Evolutionary conservation across 2,888 invertebrate genomes (phyloP).

Genomic region (Imbricaverruca yamaguchii): DNA sequence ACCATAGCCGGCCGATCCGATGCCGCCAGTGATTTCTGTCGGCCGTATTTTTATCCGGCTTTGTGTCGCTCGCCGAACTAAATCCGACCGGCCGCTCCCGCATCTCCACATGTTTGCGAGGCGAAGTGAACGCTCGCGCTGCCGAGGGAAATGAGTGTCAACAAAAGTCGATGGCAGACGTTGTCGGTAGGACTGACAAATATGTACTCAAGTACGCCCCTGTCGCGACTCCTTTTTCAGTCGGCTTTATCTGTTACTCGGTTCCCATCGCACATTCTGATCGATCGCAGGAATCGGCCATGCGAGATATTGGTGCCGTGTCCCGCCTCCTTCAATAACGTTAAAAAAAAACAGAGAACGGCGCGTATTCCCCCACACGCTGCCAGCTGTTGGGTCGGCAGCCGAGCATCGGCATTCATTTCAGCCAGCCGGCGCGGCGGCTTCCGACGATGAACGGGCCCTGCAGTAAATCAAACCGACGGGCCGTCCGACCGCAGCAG

Average conservation of each 20-base stretch:
- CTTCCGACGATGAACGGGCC: neutral
- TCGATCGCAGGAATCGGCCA: neutral
- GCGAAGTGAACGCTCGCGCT: neutral
- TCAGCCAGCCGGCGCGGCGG: neutral
- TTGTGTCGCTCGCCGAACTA: neutral
- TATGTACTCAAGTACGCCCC: slow-evolving; percentile 9
- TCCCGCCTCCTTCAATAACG: slow-evolving; percentile 14
- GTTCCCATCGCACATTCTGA: neutral
- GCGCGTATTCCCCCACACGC: slow-evolving; percentile 8
- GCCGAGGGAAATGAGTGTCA: neutral
- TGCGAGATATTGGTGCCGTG: neutral
- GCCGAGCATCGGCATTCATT: neutral
- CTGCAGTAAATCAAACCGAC: neutral
- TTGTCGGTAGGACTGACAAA: neutral
- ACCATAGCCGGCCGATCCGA: neutral
- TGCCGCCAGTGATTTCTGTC: neutral
- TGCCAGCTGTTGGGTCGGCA: neutral
- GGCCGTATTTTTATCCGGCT: neutral
- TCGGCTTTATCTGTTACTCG: neutral
- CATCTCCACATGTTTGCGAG: neutral
- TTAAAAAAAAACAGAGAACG: neutral
- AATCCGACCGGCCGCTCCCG: neutral
- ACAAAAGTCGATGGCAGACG: neutral
- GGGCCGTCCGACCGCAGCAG: neutral
- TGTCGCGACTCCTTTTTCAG: neutral